A percentile compares a stretch with the other conserved stretches of the same genome.
Conservation (phyloP, 1,140 invertebrate genomes). For the Drosophila suzukii region DNA sequence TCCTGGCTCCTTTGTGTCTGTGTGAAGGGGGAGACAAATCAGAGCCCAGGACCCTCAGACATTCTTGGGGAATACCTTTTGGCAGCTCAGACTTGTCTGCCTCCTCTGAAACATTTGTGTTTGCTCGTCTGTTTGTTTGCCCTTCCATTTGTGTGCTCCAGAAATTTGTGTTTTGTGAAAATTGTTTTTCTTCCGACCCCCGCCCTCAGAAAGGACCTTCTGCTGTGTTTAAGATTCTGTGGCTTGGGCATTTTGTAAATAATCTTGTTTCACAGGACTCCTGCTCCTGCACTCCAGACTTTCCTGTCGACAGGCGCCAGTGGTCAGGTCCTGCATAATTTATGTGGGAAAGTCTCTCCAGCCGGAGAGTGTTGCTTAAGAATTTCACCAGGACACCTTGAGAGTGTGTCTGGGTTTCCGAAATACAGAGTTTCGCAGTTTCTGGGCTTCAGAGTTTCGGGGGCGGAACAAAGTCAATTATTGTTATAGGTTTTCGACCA, state of each 20-base stretch:
- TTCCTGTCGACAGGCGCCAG: constrained; percentile 42
- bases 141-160: constrained; percentile 52
- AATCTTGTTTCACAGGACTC: constrained; percentile 70
- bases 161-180: constrained; percentile 80
- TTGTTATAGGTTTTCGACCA: constrained; percentile 65
- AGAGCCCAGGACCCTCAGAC: constrained; percentile 50
- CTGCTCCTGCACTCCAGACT: neutral
- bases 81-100: constrained; percentile 79
- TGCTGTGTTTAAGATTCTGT: constrained; percentile 77
- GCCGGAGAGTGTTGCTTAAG: constrained; percentile 63
- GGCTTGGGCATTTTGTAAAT: constrained; percentile 78
- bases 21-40: constrained; percentile 55
- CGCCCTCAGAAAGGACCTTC: constrained; percentile 19
- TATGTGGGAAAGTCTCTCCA: constrained; percentile 73
- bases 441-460: neutral
- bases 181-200: constrained; percentile 69
- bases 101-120: constrained; percentile 31
- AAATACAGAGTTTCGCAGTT: no score
- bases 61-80: constrained; percentile 82
- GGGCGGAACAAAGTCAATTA: constrained; percentile 63
- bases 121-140: constrained; percentile 38
- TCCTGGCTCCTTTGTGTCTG: constrained; percentile 32
- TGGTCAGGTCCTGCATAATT: constrained; percentile 68
- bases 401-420: constrained; percentile 6
- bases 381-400: constrained; percentile 63